Conservation (phyloP, 2,888 invertebrate species). For the Spisula solida region DNA sequence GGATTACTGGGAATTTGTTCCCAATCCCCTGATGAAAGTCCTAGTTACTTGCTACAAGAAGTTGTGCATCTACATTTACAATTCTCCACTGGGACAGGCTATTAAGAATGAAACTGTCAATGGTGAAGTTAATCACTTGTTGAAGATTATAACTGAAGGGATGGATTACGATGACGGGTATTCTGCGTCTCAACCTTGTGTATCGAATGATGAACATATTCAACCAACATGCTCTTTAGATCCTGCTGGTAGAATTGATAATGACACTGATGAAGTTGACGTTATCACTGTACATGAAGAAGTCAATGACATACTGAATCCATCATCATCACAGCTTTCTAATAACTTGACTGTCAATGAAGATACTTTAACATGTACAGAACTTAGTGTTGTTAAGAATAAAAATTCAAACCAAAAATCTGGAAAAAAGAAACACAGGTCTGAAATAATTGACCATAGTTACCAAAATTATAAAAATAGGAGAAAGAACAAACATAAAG, state of each 20-base stretch:
- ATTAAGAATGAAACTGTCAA: slow-evolving; percentile 71
- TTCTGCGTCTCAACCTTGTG: not conserved
- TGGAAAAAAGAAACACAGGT: not conserved
- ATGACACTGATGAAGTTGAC: no score
- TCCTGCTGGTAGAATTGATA: not conserved
- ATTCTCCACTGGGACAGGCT: slow-evolving; percentile 75
- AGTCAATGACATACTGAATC: not conserved
- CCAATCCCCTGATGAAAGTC: slow-evolving; percentile 94
- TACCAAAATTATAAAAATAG: slow-evolving; percentile 28
- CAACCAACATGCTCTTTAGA: not conserved
- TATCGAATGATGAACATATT: not conserved
- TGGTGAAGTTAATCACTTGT: slow-evolving; percentile 80
- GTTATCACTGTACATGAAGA: not conserved
- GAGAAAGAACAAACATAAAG: slow-evolving; percentile 34
- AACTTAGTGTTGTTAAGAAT: not conserved
- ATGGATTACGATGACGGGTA: slow-evolving; percentile 76
- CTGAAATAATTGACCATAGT: slow-evolving; percentile 1
- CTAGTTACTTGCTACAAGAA: slow-evolving; percentile 96
- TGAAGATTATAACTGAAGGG: slow-evolving; percentile 82
- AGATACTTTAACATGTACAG: not conserved
- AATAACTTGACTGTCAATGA: not conserved
- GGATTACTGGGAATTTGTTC: slow-evolving; percentile 93
- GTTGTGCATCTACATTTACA: slow-evolving; percentile 94
- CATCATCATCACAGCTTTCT: not conserved
- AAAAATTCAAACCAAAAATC: not conserved